Evolutionary conservation across 2,113 vertebrate species (phyloP).

Genomic region (Tupaia tana): DNA sequence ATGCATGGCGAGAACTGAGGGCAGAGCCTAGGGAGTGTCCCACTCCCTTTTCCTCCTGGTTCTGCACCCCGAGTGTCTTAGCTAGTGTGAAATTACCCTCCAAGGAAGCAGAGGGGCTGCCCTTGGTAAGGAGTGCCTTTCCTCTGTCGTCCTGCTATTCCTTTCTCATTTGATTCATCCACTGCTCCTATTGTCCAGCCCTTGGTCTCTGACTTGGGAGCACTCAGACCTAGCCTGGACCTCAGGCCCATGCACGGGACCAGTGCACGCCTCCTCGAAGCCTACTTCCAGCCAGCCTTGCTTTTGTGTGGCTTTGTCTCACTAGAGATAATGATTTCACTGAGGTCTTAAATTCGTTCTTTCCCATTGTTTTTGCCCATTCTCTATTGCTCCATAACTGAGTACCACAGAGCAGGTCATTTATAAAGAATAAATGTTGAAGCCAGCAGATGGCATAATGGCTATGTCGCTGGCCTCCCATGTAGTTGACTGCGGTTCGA

Average conservation of each 20-base stretch:
- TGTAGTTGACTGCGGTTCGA: no score
- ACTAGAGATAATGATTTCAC: not conserved
- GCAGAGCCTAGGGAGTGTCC: not conserved
- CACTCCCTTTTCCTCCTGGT: not conserved
- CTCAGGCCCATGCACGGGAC: not conserved
- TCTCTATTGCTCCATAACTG: no score
- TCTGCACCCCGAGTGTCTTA: not conserved
- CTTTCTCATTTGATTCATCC: not conserved
- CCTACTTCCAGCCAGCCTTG: not conserved
- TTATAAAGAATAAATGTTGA: no score
- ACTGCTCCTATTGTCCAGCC: not conserved
- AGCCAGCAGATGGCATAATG: no score
- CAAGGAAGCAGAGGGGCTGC: not conserved
- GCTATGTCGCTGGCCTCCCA: no score
- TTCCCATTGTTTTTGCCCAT: no score
- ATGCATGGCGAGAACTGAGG: no score
- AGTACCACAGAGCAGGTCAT: no score
- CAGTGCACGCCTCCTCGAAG: not conserved
- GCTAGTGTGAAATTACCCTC: not conserved
- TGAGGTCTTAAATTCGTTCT: not conserved
- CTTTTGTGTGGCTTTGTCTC: not conserved
- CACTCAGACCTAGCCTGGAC: not conserved
- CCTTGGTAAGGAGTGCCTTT: not conserved
- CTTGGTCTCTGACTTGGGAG: not conserved
- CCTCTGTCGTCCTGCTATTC: not conserved